Evolutionary conservation across 1,140 invertebrate genomes (phyloP).

Genomic region (Drosophila equinoxialis): DNA sequence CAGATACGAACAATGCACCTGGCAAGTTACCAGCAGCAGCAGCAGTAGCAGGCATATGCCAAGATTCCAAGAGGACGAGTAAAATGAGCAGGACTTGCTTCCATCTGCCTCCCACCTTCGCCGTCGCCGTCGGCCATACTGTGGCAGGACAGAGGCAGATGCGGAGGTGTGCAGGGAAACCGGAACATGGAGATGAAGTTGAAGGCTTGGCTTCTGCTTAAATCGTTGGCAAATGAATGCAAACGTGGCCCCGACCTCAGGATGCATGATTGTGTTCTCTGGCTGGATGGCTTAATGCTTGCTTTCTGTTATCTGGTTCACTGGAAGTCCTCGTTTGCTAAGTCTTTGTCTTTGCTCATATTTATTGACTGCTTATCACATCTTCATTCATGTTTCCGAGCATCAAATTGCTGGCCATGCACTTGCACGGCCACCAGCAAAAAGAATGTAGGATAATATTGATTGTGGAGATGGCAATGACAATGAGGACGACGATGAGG

Average conservation of each 20-base stretch:
- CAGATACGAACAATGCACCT: slow-evolving; percentile 56
- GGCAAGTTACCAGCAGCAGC: slow-evolving; percentile 22
- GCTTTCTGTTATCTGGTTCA: slow-evolving; percentile 52
- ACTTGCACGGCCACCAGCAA: slow-evolving; percentile 18
- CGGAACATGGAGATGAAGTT: neutral
- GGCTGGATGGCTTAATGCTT: slow-evolving; percentile 12
- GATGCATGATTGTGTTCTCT: slow-evolving; percentile 47
- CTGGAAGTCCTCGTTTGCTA: slow-evolving; percentile 54
- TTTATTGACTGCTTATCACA: slow-evolving; percentile 52
- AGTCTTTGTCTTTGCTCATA: slow-evolving; percentile 55
- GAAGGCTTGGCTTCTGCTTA: slow-evolving; percentile 18
- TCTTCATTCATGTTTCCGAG: slow-evolving; percentile 40
- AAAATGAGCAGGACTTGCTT: slow-evolving; percentile 12
- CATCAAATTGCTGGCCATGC: slow-evolving; percentile 4
- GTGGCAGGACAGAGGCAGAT: neutral
- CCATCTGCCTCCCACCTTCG: slow-evolving; percentile 13
- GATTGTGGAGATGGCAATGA: neutral
- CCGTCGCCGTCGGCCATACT: neutral
- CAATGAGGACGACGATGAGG: slow-evolving; percentile 14
- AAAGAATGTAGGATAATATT: neutral
- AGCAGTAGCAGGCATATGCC: slow-evolving; percentile 35
- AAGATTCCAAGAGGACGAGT: slow-evolving; percentile 28
- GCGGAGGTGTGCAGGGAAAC: neutral
- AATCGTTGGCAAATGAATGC: slow-evolving; percentile 45
- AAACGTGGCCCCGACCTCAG: slow-evolving; percentile 51